Percentiles rank a stretch among this genome's conserved stretches.
These are phyloP conservation scores for Corticium candelabrum DNA, from an alignment of 37 sponge, comb jelly and placozoan species.

Conservation along the genomic window DNA sequence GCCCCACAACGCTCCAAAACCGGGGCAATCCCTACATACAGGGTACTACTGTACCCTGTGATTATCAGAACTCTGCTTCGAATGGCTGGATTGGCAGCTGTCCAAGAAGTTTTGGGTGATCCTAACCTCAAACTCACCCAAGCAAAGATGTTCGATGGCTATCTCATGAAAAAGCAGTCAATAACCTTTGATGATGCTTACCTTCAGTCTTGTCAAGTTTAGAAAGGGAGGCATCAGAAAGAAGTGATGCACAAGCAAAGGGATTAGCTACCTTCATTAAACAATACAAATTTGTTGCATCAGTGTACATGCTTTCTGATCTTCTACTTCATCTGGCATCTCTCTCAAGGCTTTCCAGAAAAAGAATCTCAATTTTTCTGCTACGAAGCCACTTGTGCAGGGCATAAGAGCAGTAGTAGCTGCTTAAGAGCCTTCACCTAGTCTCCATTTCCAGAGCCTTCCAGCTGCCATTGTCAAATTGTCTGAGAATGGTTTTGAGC, in stretches of 20 bases:
- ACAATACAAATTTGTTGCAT: slow-evolving; percentile 15
- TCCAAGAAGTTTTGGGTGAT: slow-evolving; percentile 25
- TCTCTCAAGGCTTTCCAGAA: slow-evolving; percentile 5
- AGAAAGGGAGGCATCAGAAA: slow-evolving; percentile 26
- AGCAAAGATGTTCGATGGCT: slow-evolving; percentile 31
- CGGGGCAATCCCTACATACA: too few relatives aligned
- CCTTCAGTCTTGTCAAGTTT: slow-evolving; percentile 6
- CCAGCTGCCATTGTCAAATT: neutral
- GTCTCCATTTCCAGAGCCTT: slow-evolving; percentile 7
- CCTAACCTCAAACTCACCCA: slow-evolving; percentile 21
- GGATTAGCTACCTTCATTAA: slow-evolving; percentile 13
- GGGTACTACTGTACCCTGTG: too few relatives aligned
- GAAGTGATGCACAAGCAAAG: slow-evolving; percentile 25
- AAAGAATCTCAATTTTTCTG: slow-evolving; percentile 5
- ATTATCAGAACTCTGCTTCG: too few relatives aligned
- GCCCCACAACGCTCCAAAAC: too few relatives aligned
- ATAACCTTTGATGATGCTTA: slow-evolving; percentile 16
- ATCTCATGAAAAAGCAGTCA: slow-evolving; percentile 32
- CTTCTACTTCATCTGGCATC: neutral
- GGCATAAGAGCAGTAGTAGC: neutral
- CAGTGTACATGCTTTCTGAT: slow-evolving; percentile 5
- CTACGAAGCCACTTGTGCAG: slow-evolving; percentile 3
- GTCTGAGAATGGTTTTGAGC: neutral
- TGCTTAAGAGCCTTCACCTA: neutral
- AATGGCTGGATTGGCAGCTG: slow-evolving; percentile 17